Evolutionary conservation across 2,888 invertebrate genomes (phyloP), one percentile per base, ranked within the genome.

Genomic region (Artemia sinica): DNA sequence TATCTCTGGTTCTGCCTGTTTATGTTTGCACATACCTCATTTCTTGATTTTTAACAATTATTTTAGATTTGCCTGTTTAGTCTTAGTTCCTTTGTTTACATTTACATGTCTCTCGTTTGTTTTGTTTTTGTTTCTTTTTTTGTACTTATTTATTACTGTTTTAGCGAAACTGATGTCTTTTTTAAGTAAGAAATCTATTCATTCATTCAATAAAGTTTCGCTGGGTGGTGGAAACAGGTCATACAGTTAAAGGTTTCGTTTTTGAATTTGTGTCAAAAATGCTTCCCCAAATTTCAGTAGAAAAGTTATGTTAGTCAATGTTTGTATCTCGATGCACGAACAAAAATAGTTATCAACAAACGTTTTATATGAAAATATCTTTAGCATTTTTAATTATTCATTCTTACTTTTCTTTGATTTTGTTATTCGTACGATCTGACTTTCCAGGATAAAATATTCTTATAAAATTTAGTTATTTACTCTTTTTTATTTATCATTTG

Each of bases 71-170:
- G 41, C 3, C 6, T 41, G 41, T 41, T 41, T 41, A 41, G 41
- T 41, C 6, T 41, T 41, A 41, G 41, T 41, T 41, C 41, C 41
- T 41, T 41, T 41, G 41, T 41, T 41, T 41, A 41, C 41, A 41
- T 41, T 41, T 41, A 41, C 41, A 68, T 72, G 71, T 50, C 58
- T 73, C 71, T 51, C 71, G 72, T 18, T 72, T 71, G 66, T 50
- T 41, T 18, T 65, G 63, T 52, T 68, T 18, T 18, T 28, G 7
- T n/a, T 28, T 12, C 66, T 18, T 66, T 18, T 18, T 0, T n/a
- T 18, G 13, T n/a, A 14, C 66, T 49, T 11, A n/a, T 28, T n/a
- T n/a, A 12, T 49, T 66, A n/a, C n/a, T n/a, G 6, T 63, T 28
- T 7, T 10, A 10, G 48, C 48, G 12, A 66, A 18, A n/a, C 13